Conservation (phyloP, 2,888 invertebrate species). For the Vanessa cardui region DNA sequence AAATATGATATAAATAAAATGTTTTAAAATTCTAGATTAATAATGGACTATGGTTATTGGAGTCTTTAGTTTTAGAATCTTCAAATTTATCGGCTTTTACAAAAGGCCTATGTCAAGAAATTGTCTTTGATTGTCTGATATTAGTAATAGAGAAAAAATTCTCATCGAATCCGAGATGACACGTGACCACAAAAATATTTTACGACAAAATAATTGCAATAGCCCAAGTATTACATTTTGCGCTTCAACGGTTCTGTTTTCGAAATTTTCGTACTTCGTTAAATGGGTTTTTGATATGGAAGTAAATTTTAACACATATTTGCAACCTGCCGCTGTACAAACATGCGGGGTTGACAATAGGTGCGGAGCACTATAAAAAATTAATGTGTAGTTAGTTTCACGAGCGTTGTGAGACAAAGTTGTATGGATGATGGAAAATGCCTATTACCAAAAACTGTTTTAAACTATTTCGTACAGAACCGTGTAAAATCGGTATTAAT, state of each 20-base stretch:
- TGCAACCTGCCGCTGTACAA: slow-evolving; percentile 50
- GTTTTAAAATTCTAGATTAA: too few relatives aligned
- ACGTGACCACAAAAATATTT: not conserved
- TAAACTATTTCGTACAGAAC: slow-evolving; percentile 39
- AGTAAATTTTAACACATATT: slow-evolving; percentile 43
- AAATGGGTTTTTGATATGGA: slow-evolving; percentile 38
- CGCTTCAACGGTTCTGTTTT: slow-evolving; percentile 15
- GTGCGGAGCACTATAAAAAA: slow-evolving; percentile 65
- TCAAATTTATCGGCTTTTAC: too few relatives aligned
- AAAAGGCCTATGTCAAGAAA: too few relatives aligned
- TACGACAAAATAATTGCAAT: not conserved
- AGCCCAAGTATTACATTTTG: slow-evolving; percentile 22
- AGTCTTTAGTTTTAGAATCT: too few relatives aligned
- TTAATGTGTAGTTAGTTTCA: slow-evolving; percentile 66
- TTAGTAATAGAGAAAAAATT: not conserved
- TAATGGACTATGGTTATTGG: too few relatives aligned
- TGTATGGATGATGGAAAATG: slow-evolving; percentile 57
- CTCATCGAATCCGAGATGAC: not conserved
- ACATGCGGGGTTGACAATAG: slow-evolving; percentile 61
- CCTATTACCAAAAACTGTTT: slow-evolving; percentile 34
- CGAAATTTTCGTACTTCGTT: slow-evolving; percentile 21
- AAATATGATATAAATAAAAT: too few relatives aligned
- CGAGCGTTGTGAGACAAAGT: slow-evolving; percentile 61
- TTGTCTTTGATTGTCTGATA: too few relatives aligned
- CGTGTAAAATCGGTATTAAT: slow-evolving; percentile 34